phyloP scores from a whole-genome alignment of 2,797 vertebrate species.

The Pipistrellus pygmaeus region DNA sequence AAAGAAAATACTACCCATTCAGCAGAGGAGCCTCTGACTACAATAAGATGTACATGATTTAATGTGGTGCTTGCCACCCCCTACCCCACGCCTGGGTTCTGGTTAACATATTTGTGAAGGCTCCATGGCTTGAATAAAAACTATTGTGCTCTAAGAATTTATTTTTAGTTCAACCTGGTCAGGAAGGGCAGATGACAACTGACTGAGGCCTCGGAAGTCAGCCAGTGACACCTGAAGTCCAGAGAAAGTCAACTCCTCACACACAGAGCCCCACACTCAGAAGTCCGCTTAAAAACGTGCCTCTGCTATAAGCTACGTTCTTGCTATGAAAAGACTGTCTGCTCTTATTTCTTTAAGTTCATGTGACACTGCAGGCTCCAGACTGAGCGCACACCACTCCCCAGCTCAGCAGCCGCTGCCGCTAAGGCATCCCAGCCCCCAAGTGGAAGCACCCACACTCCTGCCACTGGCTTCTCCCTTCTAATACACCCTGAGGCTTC shows the following conservation, averaged over 20 bases:
- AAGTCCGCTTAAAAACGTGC: neutral
- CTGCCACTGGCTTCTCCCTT: neutral
- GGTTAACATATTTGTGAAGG: conserved; percentile 56
- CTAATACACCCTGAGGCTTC: neutral
- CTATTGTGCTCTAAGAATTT: conserved; percentile 41
- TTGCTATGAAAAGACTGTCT: neutral
- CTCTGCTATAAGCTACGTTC: neutral
- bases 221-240: neutral
- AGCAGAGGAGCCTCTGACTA: neutral
- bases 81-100: neutral
- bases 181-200: conserved; percentile 12
- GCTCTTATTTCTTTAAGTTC: neutral
- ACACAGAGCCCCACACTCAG: neutral
- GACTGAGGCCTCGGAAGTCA: fast-evolving
- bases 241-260: neutral
- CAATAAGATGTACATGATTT: neutral
- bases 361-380: neutral
- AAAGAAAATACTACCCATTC: neutral
- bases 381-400: neutral
- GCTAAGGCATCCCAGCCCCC: neutral
- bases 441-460: neutral
- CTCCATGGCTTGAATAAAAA: conserved; percentile 40
- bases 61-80: neutral
- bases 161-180: conserved; percentile 14
- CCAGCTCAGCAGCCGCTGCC: no score